Evolutionary conservation across 2,888 invertebrate species (phyloP).

Genomic region (Slavum lentiscoides): DNA sequence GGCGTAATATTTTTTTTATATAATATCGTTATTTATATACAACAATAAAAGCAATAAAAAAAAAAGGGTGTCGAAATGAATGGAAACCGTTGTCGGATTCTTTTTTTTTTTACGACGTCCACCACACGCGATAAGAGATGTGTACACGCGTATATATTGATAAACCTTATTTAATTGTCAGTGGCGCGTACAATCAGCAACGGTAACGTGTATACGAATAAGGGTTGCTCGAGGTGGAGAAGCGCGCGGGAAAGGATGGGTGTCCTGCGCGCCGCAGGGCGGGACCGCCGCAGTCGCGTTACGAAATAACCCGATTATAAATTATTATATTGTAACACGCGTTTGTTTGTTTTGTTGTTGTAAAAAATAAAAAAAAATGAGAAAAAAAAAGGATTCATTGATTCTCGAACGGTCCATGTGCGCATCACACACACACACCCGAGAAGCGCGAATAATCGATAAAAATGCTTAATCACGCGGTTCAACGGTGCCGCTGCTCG

Average conservation of each 20-base stretch:
- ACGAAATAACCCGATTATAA: conserved; percentile 6
- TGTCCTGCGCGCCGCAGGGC: too few relatives aligned
- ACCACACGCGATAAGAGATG: too few relatives aligned
- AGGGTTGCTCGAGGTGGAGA: too few relatives aligned
- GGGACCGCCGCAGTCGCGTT: too few relatives aligned
- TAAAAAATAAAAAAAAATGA: background rate
- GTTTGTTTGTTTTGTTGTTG: conserved; percentile 24
- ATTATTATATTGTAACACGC: conserved; percentile 11
- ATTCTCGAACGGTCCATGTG: background rate
- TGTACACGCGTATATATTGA: background rate
- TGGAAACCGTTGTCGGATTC: background rate
- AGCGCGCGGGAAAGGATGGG: too few relatives aligned
- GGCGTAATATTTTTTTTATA: too few relatives aligned
- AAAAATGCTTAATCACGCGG: conserved; percentile 41
- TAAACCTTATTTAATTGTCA: conserved; percentile 8
- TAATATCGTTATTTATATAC: too few relatives aligned
- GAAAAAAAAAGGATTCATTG: conserved; percentile 27
- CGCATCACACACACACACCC: conserved; percentile 17
- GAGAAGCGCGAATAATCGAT: conserved; percentile 31
- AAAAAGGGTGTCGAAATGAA: background rate
- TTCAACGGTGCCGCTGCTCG: conserved; percentile 27
- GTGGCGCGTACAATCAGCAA: too few relatives aligned
- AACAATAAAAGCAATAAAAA: too few relatives aligned
- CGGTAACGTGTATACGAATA: too few relatives aligned
- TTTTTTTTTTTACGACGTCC: background rate